These are phyloP conservation scores for Diaprepes abbreviatus DNA, from an alignment of 2,888 invertebrate species.

Conservation along the genomic window DNA sequence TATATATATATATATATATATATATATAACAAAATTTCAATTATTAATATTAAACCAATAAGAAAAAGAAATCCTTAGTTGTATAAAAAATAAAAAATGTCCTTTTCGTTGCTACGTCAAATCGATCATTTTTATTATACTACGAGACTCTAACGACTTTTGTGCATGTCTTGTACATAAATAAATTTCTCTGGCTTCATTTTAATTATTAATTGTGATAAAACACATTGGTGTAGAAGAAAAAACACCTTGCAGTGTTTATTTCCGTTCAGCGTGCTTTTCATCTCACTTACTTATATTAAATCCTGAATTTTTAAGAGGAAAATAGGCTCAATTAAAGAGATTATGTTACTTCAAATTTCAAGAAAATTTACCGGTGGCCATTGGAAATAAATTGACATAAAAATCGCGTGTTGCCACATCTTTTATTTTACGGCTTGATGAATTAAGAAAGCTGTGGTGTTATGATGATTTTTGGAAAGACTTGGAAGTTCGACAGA, in stretches of 20 bases:
- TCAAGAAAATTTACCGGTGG: no score
- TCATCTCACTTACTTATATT: neutral
- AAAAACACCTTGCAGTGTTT: neutral
- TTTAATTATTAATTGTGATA: constrained; percentile 15
- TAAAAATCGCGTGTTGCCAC: no score
- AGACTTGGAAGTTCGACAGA: no score
- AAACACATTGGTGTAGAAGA: neutral
- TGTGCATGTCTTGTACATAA: constrained; percentile 8
- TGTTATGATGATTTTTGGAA: no score
- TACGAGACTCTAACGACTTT: constrained; percentile 12
- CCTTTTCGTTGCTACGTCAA: neutral
- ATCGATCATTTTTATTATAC: constrained; percentile 21
- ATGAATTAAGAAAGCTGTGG: no score
- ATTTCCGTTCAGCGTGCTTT: neutral
- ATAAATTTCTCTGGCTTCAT: neutral
- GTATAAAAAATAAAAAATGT: neutral
- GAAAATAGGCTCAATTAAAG: no score
- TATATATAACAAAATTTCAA: no score
- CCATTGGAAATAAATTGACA: no score
- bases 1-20: no score
- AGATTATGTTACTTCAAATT: no score
- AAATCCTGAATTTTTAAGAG: neutral
- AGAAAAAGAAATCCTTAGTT: neutral
- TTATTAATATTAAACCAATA: no score
- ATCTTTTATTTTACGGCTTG: no score